These are phyloP conservation scores for Diplodus sargus DNA, from an alignment of 2,797 vertebrate species.

Conservation along the genomic window DNA sequence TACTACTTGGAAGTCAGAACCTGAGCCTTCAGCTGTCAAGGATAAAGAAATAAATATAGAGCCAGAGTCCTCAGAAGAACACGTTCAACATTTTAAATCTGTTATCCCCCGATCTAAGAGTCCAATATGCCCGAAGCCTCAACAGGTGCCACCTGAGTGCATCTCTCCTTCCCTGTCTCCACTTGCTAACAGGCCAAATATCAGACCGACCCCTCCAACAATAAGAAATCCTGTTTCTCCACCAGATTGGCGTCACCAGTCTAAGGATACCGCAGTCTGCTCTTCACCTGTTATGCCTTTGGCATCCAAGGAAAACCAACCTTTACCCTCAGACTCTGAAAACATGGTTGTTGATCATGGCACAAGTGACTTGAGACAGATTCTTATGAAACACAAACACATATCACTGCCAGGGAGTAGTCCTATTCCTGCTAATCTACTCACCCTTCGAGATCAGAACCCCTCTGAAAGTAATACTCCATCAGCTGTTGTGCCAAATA, in stretches of 20 bases:
- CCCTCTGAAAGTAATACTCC: slow-evolving; percentile 73
- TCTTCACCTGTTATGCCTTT: slow-evolving; percentile 82
- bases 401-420: slow-evolving; percentile 80
- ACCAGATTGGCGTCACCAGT: slow-evolving; percentile 89
- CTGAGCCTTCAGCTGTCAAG: slow-evolving; percentile 61
- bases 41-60: slow-evolving; percentile 63
- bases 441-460: slow-evolving; percentile 86
- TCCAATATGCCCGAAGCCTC: slow-evolving; percentile 74
- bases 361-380: slow-evolving; percentile 94
- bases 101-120: slow-evolving; percentile 76
- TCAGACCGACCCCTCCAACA: slow-evolving; percentile 72
- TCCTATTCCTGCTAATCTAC: slow-evolving; percentile 79
- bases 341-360: slow-evolving; percentile 87
- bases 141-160: slow-evolving; percentile 73
- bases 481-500: slow-evolving; percentile 75
- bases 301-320: slow-evolving; percentile 78
- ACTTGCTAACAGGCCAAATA: slow-evolving; percentile 75
- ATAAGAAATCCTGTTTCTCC: slow-evolving; percentile 79
- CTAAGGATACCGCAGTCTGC: slow-evolving; percentile 86
- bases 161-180: slow-evolving; percentile 80
- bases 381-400: slow-evolving; percentile 95
- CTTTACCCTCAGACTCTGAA: slow-evolving; percentile 88
- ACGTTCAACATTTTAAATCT: slow-evolving; percentile 72
- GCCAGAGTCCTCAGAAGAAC: slow-evolving; percentile 73
- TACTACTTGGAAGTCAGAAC: slow-evolving; percentile 78